Evolutionary conservation across 2,888 invertebrate genomes (phyloP).

Genomic region (Drosophila phalerata): DNA sequence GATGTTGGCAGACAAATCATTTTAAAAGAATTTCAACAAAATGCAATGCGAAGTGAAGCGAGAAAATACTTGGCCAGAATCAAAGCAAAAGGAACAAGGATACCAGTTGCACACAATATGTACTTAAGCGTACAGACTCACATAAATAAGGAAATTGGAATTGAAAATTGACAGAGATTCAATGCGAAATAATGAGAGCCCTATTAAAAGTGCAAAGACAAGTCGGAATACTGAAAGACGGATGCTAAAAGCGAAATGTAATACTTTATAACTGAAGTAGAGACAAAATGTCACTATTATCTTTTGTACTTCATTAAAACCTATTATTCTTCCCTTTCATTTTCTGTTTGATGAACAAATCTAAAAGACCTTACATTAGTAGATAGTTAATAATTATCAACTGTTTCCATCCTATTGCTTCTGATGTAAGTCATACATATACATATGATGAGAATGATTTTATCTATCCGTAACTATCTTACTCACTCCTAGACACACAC

Average conservation of each 20-base stretch:
- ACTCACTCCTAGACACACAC: conserved; percentile 3
- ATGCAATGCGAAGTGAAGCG: conserved; percentile 63
- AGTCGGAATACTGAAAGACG: background rate
- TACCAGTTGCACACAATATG: conserved; percentile 27
- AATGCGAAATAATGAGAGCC: conserved; percentile 11
- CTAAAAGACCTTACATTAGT: background rate
- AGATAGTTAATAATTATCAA: conserved; percentile 3
- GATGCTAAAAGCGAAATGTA: background rate
- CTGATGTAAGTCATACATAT: conserved; percentile 10
- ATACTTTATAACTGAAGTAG: background rate
- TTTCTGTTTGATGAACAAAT: background rate
- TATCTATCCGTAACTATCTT: conserved; percentile 18
- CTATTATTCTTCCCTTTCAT: background rate
- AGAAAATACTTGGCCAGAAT: conserved; percentile 36
- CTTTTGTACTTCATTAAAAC: background rate
- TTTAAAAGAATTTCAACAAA: conserved; percentile 72
- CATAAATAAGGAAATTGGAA: conserved; percentile 22
- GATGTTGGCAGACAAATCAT: conserved; percentile 69
- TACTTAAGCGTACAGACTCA: conserved; percentile 17
- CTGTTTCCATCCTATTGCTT: conserved; percentile 23
- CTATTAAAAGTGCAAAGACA: conserved; percentile 8
- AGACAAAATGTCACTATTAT: background rate
- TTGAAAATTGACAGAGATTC: background rate
- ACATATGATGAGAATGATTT: conserved; percentile 6
- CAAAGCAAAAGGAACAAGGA: conserved; percentile 24